Evolutionary conservation across 2,888 invertebrate genomes (phyloP), one percentile per base, ranked within the genome.

Genomic region (Polymixis flavicincta): DNA sequence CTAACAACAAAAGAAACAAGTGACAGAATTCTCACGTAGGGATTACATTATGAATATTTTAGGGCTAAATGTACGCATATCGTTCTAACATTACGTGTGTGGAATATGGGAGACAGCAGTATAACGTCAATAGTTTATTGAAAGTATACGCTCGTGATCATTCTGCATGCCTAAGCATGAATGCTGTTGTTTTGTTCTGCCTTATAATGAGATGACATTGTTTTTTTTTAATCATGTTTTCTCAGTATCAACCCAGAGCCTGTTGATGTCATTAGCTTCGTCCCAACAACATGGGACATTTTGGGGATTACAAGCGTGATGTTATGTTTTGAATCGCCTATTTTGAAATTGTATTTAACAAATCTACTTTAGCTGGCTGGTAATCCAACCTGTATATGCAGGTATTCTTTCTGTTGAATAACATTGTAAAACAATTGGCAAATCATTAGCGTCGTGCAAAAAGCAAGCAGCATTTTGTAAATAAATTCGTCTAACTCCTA

Each of bases 31-130:
- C 80, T 66, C 84, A 71, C 71, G 80, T 76, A 82, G 32, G 32
- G 60, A 69, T 76, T 65, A 71, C 75, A 83, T 64, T 75, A 83
- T 83, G 75, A 82, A 82, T 82, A 82, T 80, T 71, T 82, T 71
- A 83, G 25, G 66, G 50, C 28, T 65, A 42, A 60, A 55, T 69
- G 42, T 82, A 82, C 81, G 84, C 76, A 76, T 72, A 54, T 63
- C 76, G 67, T 84, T 57, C 57, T 54, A 25, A 54, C 11, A 28
- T 52, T 64, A 84, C 84, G 84, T 83, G 84, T 48, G 14, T 60
- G n/a, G 75, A 84, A 83, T 82, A 71, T 69, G 61, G 57, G 65
- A 37, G 57, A n/a, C 11, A n/a, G n/a, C 55, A 48, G 37, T n/a
- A 42, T 28, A 63, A 32, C 14, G 28, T 48, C 59, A 28, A 83